These are phyloP conservation scores for Heteractis magnifica DNA, from an alignment of 92 coral and sea anemone species.

Conservation along the genomic window DNA sequence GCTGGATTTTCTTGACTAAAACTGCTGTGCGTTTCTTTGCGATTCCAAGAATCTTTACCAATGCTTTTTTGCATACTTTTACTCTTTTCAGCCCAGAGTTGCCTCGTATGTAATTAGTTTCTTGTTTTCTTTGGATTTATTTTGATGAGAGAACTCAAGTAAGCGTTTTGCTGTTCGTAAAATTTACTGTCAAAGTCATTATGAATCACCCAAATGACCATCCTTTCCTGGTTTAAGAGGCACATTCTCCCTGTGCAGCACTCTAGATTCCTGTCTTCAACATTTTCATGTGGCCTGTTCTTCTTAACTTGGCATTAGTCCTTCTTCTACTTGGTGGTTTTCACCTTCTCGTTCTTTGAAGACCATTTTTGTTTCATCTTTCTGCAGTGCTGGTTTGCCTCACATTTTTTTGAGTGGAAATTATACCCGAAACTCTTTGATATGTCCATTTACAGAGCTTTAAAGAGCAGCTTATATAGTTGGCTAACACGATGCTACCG, in stretches of 20 bases:
- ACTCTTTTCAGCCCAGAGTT: conserved; percentile 33
- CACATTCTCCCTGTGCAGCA: conserved; percentile 31
- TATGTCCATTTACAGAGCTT: not conserved
- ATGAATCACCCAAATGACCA: conserved; percentile 7
- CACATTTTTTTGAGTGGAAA: conserved; percentile 7
- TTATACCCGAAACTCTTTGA: conserved; percentile 26
- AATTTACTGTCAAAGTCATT: conserved; percentile 28
- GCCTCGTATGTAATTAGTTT: conserved; percentile 33
- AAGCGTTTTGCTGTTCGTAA: conserved; percentile 34
- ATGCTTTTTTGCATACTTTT: conserved; percentile 35
- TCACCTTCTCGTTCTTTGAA: conserved; percentile 15
- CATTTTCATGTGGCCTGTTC: conserved; percentile 27
- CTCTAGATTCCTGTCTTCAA: conserved; percentile 24
- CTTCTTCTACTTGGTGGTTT: conserved; percentile 15
- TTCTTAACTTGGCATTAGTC: conserved; percentile 23
- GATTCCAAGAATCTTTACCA: conserved; percentile 36
- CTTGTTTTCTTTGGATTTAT: conserved; percentile 15
- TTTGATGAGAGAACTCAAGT: conserved; percentile 39
- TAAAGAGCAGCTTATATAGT: no score
- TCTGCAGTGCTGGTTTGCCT: not conserved
- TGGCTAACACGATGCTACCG: no score
- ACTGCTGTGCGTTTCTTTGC: conserved; percentile 26
- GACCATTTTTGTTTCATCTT: not conserved
- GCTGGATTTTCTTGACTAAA: conserved; percentile 12
- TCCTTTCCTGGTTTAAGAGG: conserved; percentile 18